These are phyloP conservation scores for Leptatherina wallacei DNA, from an alignment of 2,797 vertebrate species.

Conservation along the genomic window DNA sequence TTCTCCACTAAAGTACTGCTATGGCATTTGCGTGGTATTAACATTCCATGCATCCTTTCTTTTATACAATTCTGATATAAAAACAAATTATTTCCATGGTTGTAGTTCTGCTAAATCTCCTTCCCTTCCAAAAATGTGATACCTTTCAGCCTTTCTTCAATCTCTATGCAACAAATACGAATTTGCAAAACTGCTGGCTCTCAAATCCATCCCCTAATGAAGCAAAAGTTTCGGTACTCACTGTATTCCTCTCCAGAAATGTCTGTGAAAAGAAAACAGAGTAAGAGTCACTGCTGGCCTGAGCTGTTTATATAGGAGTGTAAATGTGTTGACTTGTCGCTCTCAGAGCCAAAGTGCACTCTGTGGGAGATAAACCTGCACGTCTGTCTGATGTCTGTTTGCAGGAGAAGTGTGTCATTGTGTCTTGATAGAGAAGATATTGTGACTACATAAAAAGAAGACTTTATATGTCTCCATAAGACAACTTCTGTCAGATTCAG, in stretches of 20 bases:
- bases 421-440: conserved; percentile 43
- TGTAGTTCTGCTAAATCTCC: not conserved
- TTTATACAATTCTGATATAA: not conserved
- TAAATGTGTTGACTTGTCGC: conserved; percentile 76
- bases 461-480: not conserved
- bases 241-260: conserved; percentile 67
- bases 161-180: not conserved
- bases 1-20: not conserved
- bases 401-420: conserved; percentile 28
- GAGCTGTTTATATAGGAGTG: conserved; percentile 80
- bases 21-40: not conserved
- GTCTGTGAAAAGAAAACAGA: conserved; percentile 54
- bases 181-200: not conserved
- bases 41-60: not conserved
- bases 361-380: conserved; percentile 70
- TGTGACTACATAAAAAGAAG: conserved; percentile 5
- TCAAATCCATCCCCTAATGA: not conserved
- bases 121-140: not conserved
- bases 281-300: conserved; percentile 33
- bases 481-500: not conserved
- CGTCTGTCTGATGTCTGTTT: conserved; percentile 30
- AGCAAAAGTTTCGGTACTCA: conserved; percentile 73
- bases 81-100: not conserved
- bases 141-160: not conserved
- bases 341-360: conserved; percentile 83